These are phyloP conservation scores for Amphimedon queenslandica DNA, from an alignment of 37 sponge, comb jelly and placozoan genomes.

Conservation along the genomic window DNA sequence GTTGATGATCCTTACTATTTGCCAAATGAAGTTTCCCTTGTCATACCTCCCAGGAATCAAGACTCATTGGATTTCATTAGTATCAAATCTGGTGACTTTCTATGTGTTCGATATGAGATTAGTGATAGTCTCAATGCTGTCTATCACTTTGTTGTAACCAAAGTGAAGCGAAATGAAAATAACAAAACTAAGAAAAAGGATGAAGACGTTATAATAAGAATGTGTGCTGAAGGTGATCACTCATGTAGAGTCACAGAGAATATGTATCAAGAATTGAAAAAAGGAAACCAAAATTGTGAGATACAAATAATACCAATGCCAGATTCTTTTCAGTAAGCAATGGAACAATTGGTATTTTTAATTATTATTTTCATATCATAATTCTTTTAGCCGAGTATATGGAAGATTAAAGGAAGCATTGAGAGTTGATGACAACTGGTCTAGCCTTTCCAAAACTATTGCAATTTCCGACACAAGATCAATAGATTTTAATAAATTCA, in stretches of 20 bases:
- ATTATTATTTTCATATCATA: not conserved
- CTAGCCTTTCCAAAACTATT: not conserved
- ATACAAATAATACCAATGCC: slow-evolving; percentile 17
- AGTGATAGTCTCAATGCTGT: slow-evolving; percentile 3
- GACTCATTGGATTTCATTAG: slow-evolving; percentile 12
- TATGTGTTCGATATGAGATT: slow-evolving; percentile 41
- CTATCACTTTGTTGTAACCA: slow-evolving; percentile 31
- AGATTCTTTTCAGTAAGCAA: slow-evolving; percentile 13
- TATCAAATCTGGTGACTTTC: slow-evolving; percentile 15
- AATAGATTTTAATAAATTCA: no score
- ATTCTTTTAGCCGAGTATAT: slow-evolving; percentile 1
- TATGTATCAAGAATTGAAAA: not conserved
- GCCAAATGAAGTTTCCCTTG: slow-evolving; percentile 1
- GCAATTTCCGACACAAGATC: not conserved
- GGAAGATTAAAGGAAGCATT: not conserved
- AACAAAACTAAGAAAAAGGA: not conserved
- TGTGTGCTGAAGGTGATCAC: slow-evolving; percentile 4
- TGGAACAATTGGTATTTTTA: not conserved
- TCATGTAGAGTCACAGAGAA: slow-evolving; percentile 3
- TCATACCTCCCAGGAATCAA: slow-evolving; percentile 1
- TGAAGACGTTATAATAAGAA: not conserved
- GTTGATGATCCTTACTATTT: slow-evolving; percentile 18
- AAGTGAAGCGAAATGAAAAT: slow-evolving; percentile 1
- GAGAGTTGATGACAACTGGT: not conserved
- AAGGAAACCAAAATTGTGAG: slow-evolving; percentile 3